Evolutionary conservation across 2,888 invertebrate genomes (phyloP).

Genomic region (Drosophila setosimentum): DNA sequence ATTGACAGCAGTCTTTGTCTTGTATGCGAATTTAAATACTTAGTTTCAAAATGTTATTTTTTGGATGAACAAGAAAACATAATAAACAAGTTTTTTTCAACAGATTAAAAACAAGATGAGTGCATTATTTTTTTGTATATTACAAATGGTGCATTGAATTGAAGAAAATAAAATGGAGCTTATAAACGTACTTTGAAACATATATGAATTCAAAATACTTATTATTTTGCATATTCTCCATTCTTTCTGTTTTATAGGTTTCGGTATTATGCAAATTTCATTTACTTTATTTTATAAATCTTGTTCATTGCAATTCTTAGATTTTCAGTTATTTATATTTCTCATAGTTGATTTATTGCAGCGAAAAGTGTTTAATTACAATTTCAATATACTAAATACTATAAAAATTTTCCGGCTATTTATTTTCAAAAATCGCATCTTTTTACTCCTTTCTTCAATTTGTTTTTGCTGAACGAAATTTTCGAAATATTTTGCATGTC

Average conservation of each 20-base stretch:
- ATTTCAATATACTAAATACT: too few relatives aligned
- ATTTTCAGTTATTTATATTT: too few relatives aligned
- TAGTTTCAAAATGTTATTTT: slow-evolving; percentile 50
- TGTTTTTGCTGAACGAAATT: not conserved
- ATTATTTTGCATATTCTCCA: not conserved
- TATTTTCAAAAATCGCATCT: too few relatives aligned
- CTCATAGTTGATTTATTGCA: too few relatives aligned
- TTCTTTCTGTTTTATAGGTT: not conserved
- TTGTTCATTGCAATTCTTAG: too few relatives aligned
- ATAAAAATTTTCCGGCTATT: too few relatives aligned
- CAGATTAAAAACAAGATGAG: slow-evolving; percentile 8
- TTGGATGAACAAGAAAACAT: slow-evolving; percentile 38
- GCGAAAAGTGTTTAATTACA: too few relatives aligned
- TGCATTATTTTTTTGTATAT: not conserved
- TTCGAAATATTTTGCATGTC: not conserved
- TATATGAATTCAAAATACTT: not conserved
- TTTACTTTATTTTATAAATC: too few relatives aligned
- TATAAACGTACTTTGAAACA: not conserved
- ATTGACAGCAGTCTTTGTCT: slow-evolving; percentile 16
- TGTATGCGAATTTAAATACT: slow-evolving; percentile 37
- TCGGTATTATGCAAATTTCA: not conserved
- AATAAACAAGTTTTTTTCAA: slow-evolving; percentile 52
- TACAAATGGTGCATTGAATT: not conserved
- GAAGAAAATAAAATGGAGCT: not conserved
- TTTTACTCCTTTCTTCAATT: not conserved